Evolutionary conservation across 2,888 invertebrate species (phyloP).

Genomic region (Cosmia pyralina): DNA sequence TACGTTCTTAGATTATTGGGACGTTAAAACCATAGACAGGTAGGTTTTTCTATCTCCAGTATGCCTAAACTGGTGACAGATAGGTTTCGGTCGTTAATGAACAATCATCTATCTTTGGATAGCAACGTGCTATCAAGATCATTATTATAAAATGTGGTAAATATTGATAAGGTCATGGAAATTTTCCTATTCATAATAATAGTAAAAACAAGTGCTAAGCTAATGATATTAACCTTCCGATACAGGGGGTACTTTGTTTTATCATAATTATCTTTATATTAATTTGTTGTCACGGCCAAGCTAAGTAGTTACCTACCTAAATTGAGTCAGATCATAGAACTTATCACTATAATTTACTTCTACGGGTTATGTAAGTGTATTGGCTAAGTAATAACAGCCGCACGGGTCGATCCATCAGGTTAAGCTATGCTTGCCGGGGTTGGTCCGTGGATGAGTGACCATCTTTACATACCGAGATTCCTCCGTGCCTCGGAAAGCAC

Average conservation of each 20-base stretch:
- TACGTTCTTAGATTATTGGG: no score
- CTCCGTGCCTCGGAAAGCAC: no score
- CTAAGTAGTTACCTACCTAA: conserved; percentile 7
- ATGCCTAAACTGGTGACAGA: no score
- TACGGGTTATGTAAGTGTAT: conserved; percentile 15
- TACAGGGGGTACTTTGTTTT: conserved; percentile 44
- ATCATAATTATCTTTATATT: conserved; percentile 10
- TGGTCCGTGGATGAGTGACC: no score
- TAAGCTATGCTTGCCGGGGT: no score
- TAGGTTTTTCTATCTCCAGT: no score
- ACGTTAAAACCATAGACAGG: no score
- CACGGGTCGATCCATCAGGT: no score
- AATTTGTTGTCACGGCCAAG: conserved; percentile 10
- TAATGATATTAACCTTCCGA: conserved; percentile 24
- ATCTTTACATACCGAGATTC: no score
- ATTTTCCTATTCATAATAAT: conserved; percentile 36
- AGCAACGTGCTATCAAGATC: conserved; percentile 11
- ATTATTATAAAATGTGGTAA: conserved; percentile 4
- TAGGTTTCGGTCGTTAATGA: not conserved
- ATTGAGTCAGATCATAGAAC: not conserved
- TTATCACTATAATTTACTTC: conserved; percentile 4
- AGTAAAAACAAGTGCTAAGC: conserved; percentile 39
- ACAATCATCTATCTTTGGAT: not conserved
- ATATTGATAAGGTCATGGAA: conserved; percentile 33
- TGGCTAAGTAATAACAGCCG: no score